Evolutionary conservation across 1,140 invertebrate species (phyloP).

Genomic region (Euura saliciscinereae): DNA sequence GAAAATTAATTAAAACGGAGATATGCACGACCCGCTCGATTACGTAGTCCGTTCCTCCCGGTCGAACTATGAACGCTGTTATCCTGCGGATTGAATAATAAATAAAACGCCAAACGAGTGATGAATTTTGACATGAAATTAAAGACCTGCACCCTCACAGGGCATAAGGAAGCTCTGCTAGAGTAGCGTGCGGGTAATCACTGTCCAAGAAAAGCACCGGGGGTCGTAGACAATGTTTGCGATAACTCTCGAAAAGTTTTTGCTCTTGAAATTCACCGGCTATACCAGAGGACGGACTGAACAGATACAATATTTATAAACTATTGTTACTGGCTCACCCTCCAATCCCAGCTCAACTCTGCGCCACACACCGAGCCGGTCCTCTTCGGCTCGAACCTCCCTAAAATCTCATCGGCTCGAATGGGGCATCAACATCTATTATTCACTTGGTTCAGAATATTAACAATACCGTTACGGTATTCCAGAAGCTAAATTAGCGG

Average conservation of each 20-base stretch:
- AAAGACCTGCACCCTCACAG: neutral
- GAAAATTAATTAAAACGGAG: constrained; percentile 6
- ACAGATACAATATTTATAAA: constrained; percentile 55
- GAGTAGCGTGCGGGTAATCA: too few relatives aligned
- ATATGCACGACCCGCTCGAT: neutral
- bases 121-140: neutral
- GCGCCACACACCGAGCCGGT: constrained; percentile 25
- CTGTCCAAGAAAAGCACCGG: neutral
- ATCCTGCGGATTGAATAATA: neutral
- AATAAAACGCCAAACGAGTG: neutral
- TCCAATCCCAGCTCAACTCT: constrained; percentile 17
- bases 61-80: neutral
- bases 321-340: constrained; percentile 37
- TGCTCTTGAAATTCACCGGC: neutral
- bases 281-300: neutral
- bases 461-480: constrained; percentile 61
- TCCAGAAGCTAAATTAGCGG: constrained; percentile 59
- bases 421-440: constrained; percentile 62
- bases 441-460: constrained; percentile 59
- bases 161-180: neutral
- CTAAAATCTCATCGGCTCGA: constrained; percentile 61
- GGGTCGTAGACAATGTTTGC: neutral
- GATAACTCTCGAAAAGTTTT: neutral
- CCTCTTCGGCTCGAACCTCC: constrained; percentile 52
- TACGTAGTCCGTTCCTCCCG: neutral